phyloP scores from a whole-genome alignment of 2,888 invertebrate genomes.

The Aleiodes testaceus region DNA sequence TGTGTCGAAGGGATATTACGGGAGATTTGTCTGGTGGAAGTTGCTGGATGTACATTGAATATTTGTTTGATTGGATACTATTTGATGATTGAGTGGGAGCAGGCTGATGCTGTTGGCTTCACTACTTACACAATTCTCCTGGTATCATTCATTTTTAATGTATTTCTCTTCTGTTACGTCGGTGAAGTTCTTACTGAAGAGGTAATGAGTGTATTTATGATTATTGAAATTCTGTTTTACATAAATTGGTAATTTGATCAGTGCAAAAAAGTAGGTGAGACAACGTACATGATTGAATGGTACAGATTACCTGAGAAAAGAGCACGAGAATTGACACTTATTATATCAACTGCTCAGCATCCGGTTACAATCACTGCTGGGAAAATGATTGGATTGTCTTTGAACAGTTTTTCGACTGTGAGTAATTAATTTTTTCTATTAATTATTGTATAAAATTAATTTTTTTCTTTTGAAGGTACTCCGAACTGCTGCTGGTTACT shows the following conservation, averaged over 20 bases:
- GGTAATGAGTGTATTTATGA: constrained; percentile 48
- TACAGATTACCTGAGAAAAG: constrained; percentile 53
- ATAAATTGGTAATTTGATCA: constrained; percentile 34
- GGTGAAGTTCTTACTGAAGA: constrained; percentile 62
- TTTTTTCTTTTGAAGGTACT: constrained; percentile 50
- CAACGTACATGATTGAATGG: constrained; percentile 59
- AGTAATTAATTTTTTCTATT: constrained; percentile 39
- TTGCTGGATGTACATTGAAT: constrained; percentile 51
- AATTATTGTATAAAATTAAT: too few relatives aligned
- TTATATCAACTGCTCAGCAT: constrained; percentile 54
- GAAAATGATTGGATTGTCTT: constrained; percentile 57
- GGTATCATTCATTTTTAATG: constrained; percentile 48
- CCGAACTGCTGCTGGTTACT: constrained; percentile 56
- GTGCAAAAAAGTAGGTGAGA: constrained; percentile 56
- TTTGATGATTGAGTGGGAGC: constrained; percentile 49
- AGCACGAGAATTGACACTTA: constrained; percentile 50
- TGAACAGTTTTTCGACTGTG: constrained; percentile 60
- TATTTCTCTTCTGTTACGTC: constrained; percentile 63
- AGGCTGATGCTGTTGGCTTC: constrained; percentile 41
- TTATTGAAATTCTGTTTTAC: too few relatives aligned
- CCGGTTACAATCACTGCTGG: constrained; percentile 58
- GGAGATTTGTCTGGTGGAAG: constrained; percentile 53
- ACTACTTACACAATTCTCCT: constrained; percentile 44
- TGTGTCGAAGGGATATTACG: constrained; percentile 47
- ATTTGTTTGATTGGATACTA: constrained; percentile 56